A percentile compares a stretch with the other conserved stretches of the same genome.
These are phyloP conservation scores for Drosophila antonietae DNA, from an alignment of 2,888 invertebrate genomes.

Conservation along the genomic window DNA sequence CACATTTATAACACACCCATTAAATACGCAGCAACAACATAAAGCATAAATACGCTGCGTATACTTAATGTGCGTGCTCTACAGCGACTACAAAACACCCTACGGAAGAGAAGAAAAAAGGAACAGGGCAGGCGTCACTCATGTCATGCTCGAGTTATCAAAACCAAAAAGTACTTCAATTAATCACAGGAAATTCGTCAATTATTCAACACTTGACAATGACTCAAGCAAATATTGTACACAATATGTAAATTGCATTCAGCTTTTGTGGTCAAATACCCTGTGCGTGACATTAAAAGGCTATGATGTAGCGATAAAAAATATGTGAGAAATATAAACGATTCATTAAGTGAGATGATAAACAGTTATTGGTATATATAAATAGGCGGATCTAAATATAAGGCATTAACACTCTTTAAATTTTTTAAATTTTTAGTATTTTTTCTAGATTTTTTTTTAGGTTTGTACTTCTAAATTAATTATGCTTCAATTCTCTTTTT, in stretches of 20 bases:
- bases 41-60: slow-evolving; percentile 27
- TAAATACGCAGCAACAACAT: slow-evolving; percentile 17
- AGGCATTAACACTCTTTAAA: no score
- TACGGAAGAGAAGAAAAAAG: not conserved
- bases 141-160: slow-evolving; percentile 44
- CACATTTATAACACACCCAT: slow-evolving; percentile 17
- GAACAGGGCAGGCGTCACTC: not conserved
- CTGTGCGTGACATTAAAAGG: not conserved
- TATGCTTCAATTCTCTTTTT: no score
- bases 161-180: slow-evolving; percentile 50
- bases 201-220: slow-evolving; percentile 55
- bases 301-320: not conserved
- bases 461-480: no score
- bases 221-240: slow-evolving; percentile 23
- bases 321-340: not conserved
- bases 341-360: not conserved
- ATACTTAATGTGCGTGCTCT: slow-evolving; percentile 23
- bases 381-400: no score
- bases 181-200: slow-evolving; percentile 58
- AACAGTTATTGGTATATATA: no score
- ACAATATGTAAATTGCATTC: slow-evolving; percentile 39
- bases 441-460: no score
- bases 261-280: slow-evolving; percentile 6
- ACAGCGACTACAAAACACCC: not conserved
- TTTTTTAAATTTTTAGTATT: no score